These are phyloP conservation scores for Rhyzopertha dominica DNA, from an alignment of 1,140 invertebrate genomes.

Conservation along the genomic window DNA sequence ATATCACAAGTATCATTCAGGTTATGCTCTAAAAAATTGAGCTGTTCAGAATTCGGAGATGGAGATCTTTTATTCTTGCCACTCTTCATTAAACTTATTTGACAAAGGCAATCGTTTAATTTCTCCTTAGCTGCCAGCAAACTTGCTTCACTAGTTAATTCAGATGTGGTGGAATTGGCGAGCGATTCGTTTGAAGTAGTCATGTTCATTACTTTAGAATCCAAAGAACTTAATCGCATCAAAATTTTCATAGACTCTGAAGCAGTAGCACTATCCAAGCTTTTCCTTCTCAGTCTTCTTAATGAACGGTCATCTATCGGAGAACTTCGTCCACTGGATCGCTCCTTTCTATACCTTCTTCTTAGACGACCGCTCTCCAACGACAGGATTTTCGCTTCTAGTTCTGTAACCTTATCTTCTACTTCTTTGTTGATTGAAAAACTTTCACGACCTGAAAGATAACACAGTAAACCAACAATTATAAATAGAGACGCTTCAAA, in stretches of 20 bases:
- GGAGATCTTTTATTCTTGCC: conserved; percentile 17
- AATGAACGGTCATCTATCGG: conserved; percentile 50
- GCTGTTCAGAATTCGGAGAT: conserved; percentile 31
- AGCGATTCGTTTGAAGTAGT: conserved; percentile 53
- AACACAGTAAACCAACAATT: conserved; percentile 6
- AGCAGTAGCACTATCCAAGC: conserved; percentile 67
- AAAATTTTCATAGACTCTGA: conserved; percentile 74
- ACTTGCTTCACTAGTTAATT: conserved; percentile 25
- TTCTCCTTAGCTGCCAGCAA: conserved; percentile 33
- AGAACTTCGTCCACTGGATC: conserved; percentile 37
- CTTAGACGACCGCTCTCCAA: conserved; percentile 48
- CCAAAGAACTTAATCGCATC: conserved; percentile 65
- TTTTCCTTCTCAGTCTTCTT: conserved; percentile 59
- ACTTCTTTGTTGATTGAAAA: conserved; percentile 75
- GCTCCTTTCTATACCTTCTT: conserved; percentile 33
- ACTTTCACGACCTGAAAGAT: conserved; percentile 55
- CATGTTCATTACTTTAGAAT: conserved; percentile 64
- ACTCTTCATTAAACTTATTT: conserved; percentile 28
- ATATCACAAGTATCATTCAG: conserved; percentile 54
- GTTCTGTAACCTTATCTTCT: conserved; percentile 72
- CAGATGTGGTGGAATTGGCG: conserved; percentile 43
- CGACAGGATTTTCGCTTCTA: conserved; percentile 69
- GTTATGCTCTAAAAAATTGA: conserved; percentile 55
- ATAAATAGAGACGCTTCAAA: too few species aligned
- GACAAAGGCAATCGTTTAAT: conserved; percentile 35